phyloP scores from a whole-genome alignment of 2,797 vertebrate species.

The Macropodus opercularis region DNA sequence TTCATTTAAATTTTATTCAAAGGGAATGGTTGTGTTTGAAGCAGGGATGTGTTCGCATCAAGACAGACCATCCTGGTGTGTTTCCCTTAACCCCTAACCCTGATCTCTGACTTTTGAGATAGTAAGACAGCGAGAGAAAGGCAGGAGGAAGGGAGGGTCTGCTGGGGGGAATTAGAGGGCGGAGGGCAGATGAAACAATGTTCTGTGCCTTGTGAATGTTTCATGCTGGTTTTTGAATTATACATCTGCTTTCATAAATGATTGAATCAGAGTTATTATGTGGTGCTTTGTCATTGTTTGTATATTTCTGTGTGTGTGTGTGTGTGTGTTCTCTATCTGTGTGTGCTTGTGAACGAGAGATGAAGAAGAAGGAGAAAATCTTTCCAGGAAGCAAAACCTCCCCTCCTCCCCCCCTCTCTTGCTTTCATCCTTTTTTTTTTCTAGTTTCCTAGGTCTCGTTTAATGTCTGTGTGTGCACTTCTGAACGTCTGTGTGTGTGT shows the following conservation, averaged over 20 bases:
- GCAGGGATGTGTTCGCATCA: not conserved
- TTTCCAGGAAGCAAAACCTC: constrained; percentile 53
- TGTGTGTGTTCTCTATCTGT: constrained; percentile 26
- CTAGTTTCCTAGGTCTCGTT: constrained; percentile 51
- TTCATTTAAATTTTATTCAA: constrained; percentile 9
- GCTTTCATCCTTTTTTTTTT: constrained; percentile 56
- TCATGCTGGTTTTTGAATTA: constrained; percentile 77
- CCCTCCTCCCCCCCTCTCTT: constrained; percentile 4
- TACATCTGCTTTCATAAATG: constrained; percentile 75
- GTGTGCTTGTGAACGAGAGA: constrained; percentile 26
- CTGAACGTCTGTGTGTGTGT: constrained; percentile 12
- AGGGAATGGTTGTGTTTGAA: constrained; percentile 26
- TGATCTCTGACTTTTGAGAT: constrained; percentile 51
- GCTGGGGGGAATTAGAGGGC: constrained; percentile 48
- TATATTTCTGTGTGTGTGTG: constrained; percentile 37
- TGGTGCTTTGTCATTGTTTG: constrained; percentile 67
- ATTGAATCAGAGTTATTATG: constrained; percentile 71
- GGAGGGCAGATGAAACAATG: constrained; percentile 72
- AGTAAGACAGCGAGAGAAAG: not conserved
- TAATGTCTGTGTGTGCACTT: constrained; percentile 43
- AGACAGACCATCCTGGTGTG: constrained; percentile 5
- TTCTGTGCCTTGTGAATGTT: constrained; percentile 69
- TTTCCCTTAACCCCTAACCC: constrained; percentile 28
- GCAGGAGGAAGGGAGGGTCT: constrained; percentile 7
- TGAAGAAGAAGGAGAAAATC: constrained; percentile 51